phyloP scores from a whole-genome alignment of 2,888 invertebrate species.

The Agriopis aurantiaria region DNA sequence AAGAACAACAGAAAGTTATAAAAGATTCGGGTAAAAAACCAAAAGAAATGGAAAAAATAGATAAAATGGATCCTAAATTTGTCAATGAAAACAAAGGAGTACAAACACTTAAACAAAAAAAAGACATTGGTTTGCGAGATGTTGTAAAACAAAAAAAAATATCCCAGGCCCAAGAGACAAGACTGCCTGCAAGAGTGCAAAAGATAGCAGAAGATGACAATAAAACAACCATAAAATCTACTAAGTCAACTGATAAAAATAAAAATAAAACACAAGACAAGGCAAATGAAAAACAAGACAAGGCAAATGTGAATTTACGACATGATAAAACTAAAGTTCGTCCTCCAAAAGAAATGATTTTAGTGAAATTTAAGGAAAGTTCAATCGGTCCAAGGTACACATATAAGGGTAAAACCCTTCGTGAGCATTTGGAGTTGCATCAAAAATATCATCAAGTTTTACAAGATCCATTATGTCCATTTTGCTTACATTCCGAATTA shows the following conservation, averaged over 20 bases:
- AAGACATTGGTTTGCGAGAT: background rate
- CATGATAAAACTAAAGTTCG: background rate
- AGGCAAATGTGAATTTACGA: background rate
- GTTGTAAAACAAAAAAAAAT: background rate
- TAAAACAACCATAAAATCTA: background rate
- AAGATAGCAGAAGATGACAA: background rate
- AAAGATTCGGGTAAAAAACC: too few relatives aligned
- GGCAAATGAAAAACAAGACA: background rate
- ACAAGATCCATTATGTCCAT: background rate
- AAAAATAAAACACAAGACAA: background rate
- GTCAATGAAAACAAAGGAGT: background rate
- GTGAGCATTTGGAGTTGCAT: background rate
- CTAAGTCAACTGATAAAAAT: background rate
- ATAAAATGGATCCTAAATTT: too few relatives aligned
- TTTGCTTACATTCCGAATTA: background rate
- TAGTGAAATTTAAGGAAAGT: background rate
- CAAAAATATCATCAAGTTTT: background rate
- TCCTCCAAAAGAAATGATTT: background rate
- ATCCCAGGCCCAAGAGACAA: background rate
- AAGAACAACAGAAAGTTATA: background rate
- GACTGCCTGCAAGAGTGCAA: background rate
- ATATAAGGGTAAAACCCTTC: background rate
- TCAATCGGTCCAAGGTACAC: background rate
- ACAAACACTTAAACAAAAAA: background rate
- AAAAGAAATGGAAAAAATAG: too few relatives aligned